Evolutionary conservation across 1,140 invertebrate genomes (phyloP).

Genomic region (Periplaneta americana): DNA sequence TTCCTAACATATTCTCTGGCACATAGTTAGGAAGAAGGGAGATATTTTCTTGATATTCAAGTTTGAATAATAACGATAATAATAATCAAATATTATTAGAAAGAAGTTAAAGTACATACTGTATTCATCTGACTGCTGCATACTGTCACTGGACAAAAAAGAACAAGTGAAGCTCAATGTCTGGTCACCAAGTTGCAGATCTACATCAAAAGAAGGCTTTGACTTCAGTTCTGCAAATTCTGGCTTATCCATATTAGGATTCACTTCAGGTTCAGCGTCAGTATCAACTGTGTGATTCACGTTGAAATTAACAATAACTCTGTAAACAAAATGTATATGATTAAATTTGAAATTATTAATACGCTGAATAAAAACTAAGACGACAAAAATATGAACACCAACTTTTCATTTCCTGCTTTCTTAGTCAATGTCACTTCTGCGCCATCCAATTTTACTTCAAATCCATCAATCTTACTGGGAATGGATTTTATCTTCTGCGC

Average conservation of each 20-base stretch:
- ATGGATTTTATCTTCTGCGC: conserved; percentile 67
- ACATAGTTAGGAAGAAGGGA: too few species aligned
- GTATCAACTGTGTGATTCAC: conserved; percentile 87
- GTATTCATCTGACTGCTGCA: conserved; percentile 48
- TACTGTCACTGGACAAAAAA: conserved; percentile 51
- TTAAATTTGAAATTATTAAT: neutral
- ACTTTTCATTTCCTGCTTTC: conserved; percentile 69
- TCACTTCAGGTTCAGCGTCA: conserved; percentile 53
- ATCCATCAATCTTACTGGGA: conserved; percentile 71
- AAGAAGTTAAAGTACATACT: too few species aligned
- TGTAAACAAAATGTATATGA: conserved; percentile 33
- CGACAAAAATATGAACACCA: conserved; percentile 38
- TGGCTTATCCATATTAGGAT: conserved; percentile 56
- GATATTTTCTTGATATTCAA: too few species aligned
- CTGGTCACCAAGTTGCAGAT: conserved; percentile 65
- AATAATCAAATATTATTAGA: too few species aligned
- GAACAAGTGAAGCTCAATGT: conserved; percentile 80
- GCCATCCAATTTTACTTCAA: conserved; percentile 65
- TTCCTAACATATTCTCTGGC: too few species aligned
- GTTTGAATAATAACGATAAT: too few species aligned
- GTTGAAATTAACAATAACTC: conserved; percentile 73
- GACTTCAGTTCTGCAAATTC: conserved; percentile 77
- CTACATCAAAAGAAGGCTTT: conserved; percentile 81
- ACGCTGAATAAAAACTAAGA: too few species aligned
- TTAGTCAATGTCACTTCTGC: conserved; percentile 74